Base-by-base conservation (phyloP, 2,113 vertebrate species). In the Abramis brama region DNA sequence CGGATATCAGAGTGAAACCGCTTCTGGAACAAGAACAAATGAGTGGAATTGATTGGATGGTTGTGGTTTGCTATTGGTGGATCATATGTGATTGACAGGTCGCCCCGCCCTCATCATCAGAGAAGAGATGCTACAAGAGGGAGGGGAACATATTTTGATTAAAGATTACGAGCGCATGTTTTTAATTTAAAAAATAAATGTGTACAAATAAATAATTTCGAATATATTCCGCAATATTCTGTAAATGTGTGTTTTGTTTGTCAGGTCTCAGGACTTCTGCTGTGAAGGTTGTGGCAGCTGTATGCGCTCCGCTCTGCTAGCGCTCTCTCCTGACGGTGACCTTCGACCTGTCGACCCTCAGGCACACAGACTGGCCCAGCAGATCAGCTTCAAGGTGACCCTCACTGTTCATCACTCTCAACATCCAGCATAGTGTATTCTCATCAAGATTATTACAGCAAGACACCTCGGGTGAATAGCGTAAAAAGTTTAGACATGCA, bases 371-470 rank as follows among this genome's bases (percentile, higher is more conserved):
- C 94, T 99, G 84, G 98, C 98, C 71, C 97, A 96, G 92, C 97
- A 98, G 93, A 99, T 99, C 87, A 97, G 94, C 92, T 99, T 99
- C 91, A 99, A 99, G 97, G 98, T 99, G 93, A 76, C 84, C 39
- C 17, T 57, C 85, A 39, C 17, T 57, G 2, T 68, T 70, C 19
- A 70, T 21, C 7, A 36, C 55, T 21, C 21, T 57, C 19, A 19
- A 57, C 19, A 6, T 33, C 66, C 30, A 70, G 19, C 17, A 71
- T 23, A 23, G 21, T 2, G n/a, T 2, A n/a, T 71, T 36, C 23
- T 43, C 19, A 39, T 39, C 36, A 5, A 39, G 8, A 71, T 5
- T 5, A 71, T 5, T 70, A 21, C 19, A 3, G 13, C 13, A 19
- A 70, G 7, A 36, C 8, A 39, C 39, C 1, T 1, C 17, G 0